A percentile compares a stretch with the other conserved stretches of the same genome.
These are phyloP conservation scores for Sipha flava DNA, from an alignment of 1,140 invertebrate genomes.

Conservation along the genomic window DNA sequence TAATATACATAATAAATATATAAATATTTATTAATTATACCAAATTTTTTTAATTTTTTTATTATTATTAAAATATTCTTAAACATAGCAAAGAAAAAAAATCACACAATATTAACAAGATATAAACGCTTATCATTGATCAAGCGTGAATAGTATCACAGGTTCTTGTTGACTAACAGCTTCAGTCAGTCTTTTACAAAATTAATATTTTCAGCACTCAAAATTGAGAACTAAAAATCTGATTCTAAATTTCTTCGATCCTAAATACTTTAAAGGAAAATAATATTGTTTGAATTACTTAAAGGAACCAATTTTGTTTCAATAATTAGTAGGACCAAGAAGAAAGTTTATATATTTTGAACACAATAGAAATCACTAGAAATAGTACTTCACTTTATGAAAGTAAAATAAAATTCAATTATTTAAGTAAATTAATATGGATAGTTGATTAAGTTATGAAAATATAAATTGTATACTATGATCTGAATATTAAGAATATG, in stretches of 20 bases:
- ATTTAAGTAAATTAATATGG: background rate
- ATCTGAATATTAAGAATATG: background rate
- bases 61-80: background rate
- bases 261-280: background rate
- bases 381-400: background rate
- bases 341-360: background rate
- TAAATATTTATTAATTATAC: background rate
- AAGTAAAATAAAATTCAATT: background rate
- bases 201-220: background rate
- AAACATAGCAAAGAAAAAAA: background rate
- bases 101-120: constrained; percentile 17
- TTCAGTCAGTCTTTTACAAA: constrained; percentile 12
- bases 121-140: background rate
- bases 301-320: constrained; percentile 3
- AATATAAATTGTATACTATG: background rate
- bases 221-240: background rate
- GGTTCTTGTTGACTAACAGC: constrained; percentile 21
- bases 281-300: background rate
- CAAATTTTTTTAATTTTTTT: background rate
- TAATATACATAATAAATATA: background rate
- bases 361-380: background rate
- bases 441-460: background rate
- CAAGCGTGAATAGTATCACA: constrained; percentile 26
- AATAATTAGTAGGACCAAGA: background rate
- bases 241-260: background rate